These are phyloP conservation scores for Ploceus nigricollis DNA, from an alignment of 2,113 vertebrate species.

Conservation along the genomic window DNA sequence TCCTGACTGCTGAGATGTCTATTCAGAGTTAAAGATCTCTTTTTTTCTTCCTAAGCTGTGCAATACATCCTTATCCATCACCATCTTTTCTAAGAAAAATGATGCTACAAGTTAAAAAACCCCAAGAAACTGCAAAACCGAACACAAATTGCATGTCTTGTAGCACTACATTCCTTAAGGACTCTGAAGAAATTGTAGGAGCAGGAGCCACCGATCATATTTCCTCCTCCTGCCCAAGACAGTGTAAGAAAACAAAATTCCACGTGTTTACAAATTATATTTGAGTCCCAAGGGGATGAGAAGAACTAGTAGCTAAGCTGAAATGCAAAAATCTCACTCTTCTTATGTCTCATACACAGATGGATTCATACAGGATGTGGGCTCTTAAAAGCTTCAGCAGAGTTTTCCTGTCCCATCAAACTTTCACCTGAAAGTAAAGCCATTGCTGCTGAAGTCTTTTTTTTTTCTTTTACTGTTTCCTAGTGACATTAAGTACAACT, in stretches of 20 bases:
- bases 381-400: not conserved
- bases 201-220: not conserved
- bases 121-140: not conserved
- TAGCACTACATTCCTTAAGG: not conserved
- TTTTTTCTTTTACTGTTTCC: not conserved
- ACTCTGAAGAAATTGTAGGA: not conserved
- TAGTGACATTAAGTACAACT: not conserved
- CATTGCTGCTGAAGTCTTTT: not conserved
- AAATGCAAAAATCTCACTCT: not conserved
- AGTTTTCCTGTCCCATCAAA: not conserved
- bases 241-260: not conserved
- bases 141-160: not conserved
- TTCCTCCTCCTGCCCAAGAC: accelerated
- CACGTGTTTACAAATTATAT: not conserved
- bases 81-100: not conserved
- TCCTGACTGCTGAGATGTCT: accelerated
- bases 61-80: not conserved
- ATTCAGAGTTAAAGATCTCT: too few species aligned
- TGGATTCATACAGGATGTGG: not conserved
- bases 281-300: not conserved
- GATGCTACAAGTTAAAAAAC: not conserved
- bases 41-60: not conserved
- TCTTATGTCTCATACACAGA: not conserved
- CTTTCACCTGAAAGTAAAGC: not conserved
- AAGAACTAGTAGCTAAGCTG: not conserved